Evolutionary conservation across 2,888 invertebrate genomes (phyloP).

Genomic region (Rosalia funebris): DNA sequence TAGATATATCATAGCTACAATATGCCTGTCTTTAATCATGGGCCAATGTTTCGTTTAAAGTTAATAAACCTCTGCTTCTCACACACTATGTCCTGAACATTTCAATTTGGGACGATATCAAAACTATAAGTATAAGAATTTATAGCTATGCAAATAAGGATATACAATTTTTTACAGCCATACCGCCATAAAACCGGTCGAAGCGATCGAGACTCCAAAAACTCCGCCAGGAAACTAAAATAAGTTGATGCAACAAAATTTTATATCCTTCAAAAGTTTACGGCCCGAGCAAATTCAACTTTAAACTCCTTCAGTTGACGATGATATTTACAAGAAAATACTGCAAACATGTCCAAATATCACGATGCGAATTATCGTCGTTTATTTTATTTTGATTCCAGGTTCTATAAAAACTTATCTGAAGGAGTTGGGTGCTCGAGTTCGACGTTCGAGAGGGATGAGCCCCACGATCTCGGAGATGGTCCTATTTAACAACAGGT

Average conservation of each 20-base stretch:
- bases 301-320: not conserved
- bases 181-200: not conserved
- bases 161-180: not conserved
- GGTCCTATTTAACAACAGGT: slow-evolving; percentile 37
- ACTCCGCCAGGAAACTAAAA: not conserved
- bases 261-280: not conserved
- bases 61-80: no score
- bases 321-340: not conserved
- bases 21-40: no score
- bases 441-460: not conserved
- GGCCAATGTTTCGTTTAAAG: no score
- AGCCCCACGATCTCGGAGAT: not conserved
- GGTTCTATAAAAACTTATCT: not conserved
- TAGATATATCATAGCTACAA: no score
- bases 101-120: no score
- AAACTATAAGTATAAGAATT: no score
- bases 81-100: no score
- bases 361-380: not conserved
- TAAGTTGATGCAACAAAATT: not conserved
- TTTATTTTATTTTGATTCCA: not conserved
- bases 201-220: not conserved
- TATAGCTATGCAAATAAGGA: no score
- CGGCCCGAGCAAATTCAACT: not conserved
- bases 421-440: not conserved
- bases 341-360: not conserved